phyloP scores from a whole-genome alignment of 2,888 invertebrate genomes.

The Julus scandinavius region DNA sequence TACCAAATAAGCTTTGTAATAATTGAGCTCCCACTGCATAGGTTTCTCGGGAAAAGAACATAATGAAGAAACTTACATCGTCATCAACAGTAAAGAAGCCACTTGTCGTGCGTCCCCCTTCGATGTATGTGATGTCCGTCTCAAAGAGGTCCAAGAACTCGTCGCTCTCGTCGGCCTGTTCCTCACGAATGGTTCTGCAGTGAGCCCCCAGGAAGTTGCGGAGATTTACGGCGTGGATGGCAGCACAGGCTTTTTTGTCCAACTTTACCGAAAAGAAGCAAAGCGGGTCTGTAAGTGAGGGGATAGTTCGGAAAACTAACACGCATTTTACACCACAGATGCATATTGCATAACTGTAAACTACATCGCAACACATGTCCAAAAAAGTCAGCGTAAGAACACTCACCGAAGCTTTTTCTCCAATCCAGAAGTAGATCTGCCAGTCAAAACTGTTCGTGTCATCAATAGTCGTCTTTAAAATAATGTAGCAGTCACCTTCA shows the following conservation, averaged over 20 bases:
- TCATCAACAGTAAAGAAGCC: constrained; percentile 98
- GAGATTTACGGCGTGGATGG: constrained; percentile 98
- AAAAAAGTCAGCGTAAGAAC: neutral
- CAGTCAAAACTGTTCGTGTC: constrained; percentile 85
- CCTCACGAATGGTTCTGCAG: constrained; percentile 93
- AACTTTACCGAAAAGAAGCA: constrained; percentile 69
- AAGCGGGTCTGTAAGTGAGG: constrained; percentile 51
- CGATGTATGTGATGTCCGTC: constrained; percentile 90
- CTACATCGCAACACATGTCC: too few relatives aligned
- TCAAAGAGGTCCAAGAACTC: constrained; percentile 95
- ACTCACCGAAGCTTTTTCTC: constrained; percentile 88
- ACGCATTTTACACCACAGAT: neutral
- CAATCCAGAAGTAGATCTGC: constrained; percentile 99
- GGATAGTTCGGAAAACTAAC: neutral
- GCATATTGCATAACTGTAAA: too few relatives aligned
- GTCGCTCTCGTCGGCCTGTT: constrained; percentile 95
- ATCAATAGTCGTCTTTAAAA: constrained; percentile 87
- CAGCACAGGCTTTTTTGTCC: constrained; percentile 95
- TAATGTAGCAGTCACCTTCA: constrained; percentile 98
- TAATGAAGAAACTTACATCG: constrained; percentile 69
- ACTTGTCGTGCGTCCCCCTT: constrained; percentile 96
- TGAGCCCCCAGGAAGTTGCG: constrained; percentile 95
- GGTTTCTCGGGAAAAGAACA: neutral
- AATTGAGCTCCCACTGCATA: neutral
- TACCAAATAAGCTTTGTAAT: neutral